Base-by-base conservation (phyloP, 2,888 invertebrate genomes). In the Chymomyza procnemis region DNA sequence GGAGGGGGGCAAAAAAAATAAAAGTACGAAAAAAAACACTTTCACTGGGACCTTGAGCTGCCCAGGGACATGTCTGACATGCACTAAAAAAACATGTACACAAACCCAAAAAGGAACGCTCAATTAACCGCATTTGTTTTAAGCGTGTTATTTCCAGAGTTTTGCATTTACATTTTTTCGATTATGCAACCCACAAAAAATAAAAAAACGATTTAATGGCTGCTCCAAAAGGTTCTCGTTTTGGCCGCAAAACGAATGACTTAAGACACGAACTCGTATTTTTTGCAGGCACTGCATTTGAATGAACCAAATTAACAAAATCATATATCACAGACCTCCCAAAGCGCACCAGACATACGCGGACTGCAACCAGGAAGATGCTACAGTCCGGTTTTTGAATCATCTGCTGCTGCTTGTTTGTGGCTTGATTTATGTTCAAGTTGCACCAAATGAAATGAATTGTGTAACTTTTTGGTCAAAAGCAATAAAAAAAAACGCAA, bases 391-490 rank as follows among this genome's bases (percentile, higher is more conserved):
- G 34, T 41, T 41, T 41, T 41, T 41, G 34, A 41, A 41, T 41
- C 34, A 41, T 41, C 34, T n/a, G n/a, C 74, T 58, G 72, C n/a
- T 46, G 81, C 87, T 83, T 80, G 83, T 83, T n/a, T 83, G 87
- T 68, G 74, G 69, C 80, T 78, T 83, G 83, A 83, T 83, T 83
- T 83, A 83, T 87, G 83, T 80, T 71, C 48, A 18, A 50, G 48
- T 80, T 86, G 87, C 83, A 80, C 80, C 85, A 87, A 85, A 82
- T 87, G 85, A 83, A 83, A 83, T 87, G 85, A 85, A 83, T 83
- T 83, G 83, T 83, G 87, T 83, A 83, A 83, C 87, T 86, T 76
- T 84, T 73, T 74, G 60, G 69, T 67, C 66, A 26, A 26, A 26
- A 26, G 8, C 4, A 26, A 26, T 4, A 26, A 26, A 26, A 26